Evolutionary conservation across 2,113 vertebrate genomes (phyloP), one percentile per base, ranked within the genome.

Genomic region (Daphoenositta chrysoptera): DNA sequence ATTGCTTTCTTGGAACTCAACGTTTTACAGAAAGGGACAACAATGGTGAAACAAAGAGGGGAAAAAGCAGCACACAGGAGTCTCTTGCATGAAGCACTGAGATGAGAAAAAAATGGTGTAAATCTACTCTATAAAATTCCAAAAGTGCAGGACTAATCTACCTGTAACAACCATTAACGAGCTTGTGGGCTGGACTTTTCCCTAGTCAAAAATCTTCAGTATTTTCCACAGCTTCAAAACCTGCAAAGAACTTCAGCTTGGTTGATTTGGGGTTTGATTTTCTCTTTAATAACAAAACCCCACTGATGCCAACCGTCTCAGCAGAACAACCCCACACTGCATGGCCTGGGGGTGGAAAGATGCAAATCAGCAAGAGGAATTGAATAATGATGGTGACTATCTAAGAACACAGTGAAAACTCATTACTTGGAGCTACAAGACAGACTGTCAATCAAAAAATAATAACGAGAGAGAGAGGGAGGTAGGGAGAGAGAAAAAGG

Each of bases 281-380:
- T 79, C 17, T 72, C 19, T 80, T 35, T 75, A 78, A 4, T 31
- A 73, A 35, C 28, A 66, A 47, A 44, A 37, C 63, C 65, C 22
- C 64, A 17, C 12, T 8, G 33, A 19, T 40, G 21, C 30, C 22
- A 78, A 51, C 26, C 39, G 56, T 70, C 78, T 79, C 66, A 83
- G 89, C 60, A 93, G 94, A 83, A 64, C 64, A 86, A 70, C 87
- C 93, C 71, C 92, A 88, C 94, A 91, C 4, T 92, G 92, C 87
- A 83, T 3, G 84, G 86, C 95, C 93, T 78, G 71, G 84, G 76
- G 82, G 70, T 72, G 92, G 88, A 69, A 94, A 96, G 90, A 80
- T 80, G 87, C 88, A 82, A 93, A 93, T 93, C 94, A 96, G 95
- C 96, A 96, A 96, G 94, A 97, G 95, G 93, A 97, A 96, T 94